Base-by-base conservation (phyloP, 2,888 invertebrate species). In the Zaprionus obscuricornis region DNA sequence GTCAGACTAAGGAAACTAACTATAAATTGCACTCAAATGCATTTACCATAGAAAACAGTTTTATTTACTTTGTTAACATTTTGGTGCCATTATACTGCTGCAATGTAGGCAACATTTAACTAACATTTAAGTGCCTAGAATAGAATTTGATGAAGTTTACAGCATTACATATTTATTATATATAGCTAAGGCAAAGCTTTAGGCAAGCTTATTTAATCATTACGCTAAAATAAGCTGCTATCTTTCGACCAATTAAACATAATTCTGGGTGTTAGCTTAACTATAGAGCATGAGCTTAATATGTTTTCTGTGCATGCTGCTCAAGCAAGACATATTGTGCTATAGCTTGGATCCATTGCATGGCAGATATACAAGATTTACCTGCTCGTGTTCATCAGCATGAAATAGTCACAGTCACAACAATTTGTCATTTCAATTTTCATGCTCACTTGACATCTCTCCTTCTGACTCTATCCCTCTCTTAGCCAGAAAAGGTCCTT, bases 1-100 rank as follows among this genome's bases (percentile, higher is more conserved):
- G 39, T 42, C 43, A 11, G 43, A 37, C 22, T 43, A 24, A 26
- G 62, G 40, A 52, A 51, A 29, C 45, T 57, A 66, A 52, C 66
- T 57, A 69, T 74, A 66, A 77, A 74, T 74, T 76, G 63, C 64
- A 66, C 43, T 66, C 60, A 39, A 76, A 74, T 66, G 60, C 36
- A 71, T 71, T 75, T 77, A 56, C 3, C 27, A 22, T 22, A 22
- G 29, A 46, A 54, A 37, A 42, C 22, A 37, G 46, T 52, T 54
- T 50, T 54, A 39, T 63, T 51, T 47, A 24, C 33, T 10, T 37
- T n/a, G n/a, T n/a, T 22, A 11, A 31, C 31, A 33, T n/a, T 16
- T 43, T 16, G 3, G 26, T 22, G 7, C 13, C 17, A 27, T 13
- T 45, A 7, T 22, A 31, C 49, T 20, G 34, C 27, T 33, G 7